Evolutionary conservation across 2,797 vertebrate species (phyloP), one percentile per base, ranked within the genome.

Genomic region (Loriculus beryllinus): DNA sequence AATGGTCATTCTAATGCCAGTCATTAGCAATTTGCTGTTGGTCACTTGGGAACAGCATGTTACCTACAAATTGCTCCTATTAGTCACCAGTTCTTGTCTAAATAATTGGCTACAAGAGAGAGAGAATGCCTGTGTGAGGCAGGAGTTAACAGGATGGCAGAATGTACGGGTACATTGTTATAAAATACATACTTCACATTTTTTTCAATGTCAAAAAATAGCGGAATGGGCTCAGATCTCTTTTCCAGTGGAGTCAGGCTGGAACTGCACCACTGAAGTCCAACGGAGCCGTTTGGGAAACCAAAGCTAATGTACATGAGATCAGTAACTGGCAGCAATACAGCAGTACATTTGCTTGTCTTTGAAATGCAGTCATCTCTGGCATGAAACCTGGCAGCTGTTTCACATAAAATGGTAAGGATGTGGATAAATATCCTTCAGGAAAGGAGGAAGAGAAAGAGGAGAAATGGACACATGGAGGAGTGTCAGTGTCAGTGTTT

Each of bases 61-160:
- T 88, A 94, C 64, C 86, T 90, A 88, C 80, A 92, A 93, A 96
- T 94, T 86, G 91, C 85, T 90, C 85, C 74, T 91, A 72, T 96
- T 94, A 93, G 89, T 93, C 96, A 92, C 67, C 85, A 52, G 80
- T 92, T 91, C 91, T 94, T 74, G 65, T 90, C 91, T 88, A 91
- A 97, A 92, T 95, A 95, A 94, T 82, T 82, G 63, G 63, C 77
- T 92, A 6, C 3, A 35, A 81, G 63, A 70, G 69, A 64, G 62
- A 54, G 52, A 75, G 45, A 4, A 48, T 9, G 49, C 31, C 69
- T 68, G 33, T 28, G 40, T 47, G 78, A 94, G 52, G 35, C 56
- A 64, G 37, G 51, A 6, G 14, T 84, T 92, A 91, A 84, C 77
- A 83, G 68, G 48, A 56, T 82, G 48, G 37, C 80, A 80, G 82